Evolutionary conservation across 2,888 invertebrate genomes (phyloP), one percentile per base, ranked within the genome.

Genomic region (Cheilosia urbana): DNA sequence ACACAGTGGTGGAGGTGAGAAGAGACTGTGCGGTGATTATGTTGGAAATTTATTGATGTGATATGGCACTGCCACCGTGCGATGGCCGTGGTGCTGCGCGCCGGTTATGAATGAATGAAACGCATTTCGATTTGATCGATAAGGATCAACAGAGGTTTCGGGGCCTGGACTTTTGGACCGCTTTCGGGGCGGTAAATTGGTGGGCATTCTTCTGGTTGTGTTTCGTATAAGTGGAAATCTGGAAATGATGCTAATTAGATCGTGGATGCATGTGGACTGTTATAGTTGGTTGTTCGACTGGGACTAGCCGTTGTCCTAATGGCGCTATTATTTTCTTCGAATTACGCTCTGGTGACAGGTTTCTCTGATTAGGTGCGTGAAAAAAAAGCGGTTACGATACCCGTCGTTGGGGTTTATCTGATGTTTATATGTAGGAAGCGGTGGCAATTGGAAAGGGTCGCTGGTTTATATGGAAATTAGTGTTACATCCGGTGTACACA

Each of bases 11-110:
- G 68, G 78, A 88, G 88, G 88, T 88, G 88, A 91, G 91, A 91
- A 91, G 91, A 85, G 91, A 85, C 88, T 88, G 88, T 89, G 88
- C 83, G 88, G 89, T 90, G 91, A 91, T 91, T 91, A 91, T 89
- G 88, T 89, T 81, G 87, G 79, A 87, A 90, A 91, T 91, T 91
- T 91, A 91, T 91, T 87, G 88, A 88, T 87, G 79, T 84, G 88
- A 88, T 89, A 87, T 87, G 81, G 71, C 76, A 81, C 19, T 58
- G 72, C 76, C 68, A 77, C 72, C 57, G 68, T 62, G 57, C 40
- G 63, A 60, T 42, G 42, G 47, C 63, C 21, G 15, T 11, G 11
- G 19, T 57, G 11, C 2, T 19, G 24, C 11, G 7, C 62, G 7
- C 62, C 40, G 75, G 71, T 81, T 85, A 85, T 81, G 81, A 81